Evolutionary conservation across 2,888 invertebrate species (phyloP).

Genomic region (Oligia fasciuncula): DNA sequence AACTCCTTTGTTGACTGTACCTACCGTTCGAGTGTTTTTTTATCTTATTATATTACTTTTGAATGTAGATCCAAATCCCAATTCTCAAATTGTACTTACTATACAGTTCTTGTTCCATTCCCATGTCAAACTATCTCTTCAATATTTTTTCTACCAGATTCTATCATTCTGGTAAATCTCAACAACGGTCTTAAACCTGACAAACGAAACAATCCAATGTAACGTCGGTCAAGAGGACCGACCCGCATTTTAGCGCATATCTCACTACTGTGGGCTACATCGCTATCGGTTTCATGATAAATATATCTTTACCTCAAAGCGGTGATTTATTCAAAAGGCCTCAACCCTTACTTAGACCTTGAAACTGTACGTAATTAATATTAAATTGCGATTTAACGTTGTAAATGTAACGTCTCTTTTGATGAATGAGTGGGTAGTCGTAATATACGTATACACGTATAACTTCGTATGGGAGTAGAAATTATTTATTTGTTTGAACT

Average conservation of each 20-base stretch:
- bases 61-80: too few relatives aligned
- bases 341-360: constrained; percentile 60
- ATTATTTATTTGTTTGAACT: neutral
- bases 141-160: neutral
- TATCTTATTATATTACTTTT: too few relatives aligned
- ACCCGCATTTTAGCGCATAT: constrained; percentile 61
- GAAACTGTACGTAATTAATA: constrained; percentile 74
- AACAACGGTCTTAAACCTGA: constrained; percentile 23
- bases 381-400: constrained; percentile 72
- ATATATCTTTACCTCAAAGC: constrained; percentile 57
- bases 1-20: too few relatives aligned
- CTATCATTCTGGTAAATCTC: constrained; percentile 3
- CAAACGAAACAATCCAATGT: constrained; percentile 39
- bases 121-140: neutral
- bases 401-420: constrained; percentile 57
- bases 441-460: neutral
- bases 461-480: neutral
- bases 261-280: constrained; percentile 43
- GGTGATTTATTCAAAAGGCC: constrained; percentile 78
- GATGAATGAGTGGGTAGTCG: neutral
- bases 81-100: too few relatives aligned
- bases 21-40: too few relatives aligned
- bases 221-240: constrained; percentile 41
- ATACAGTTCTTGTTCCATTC: too few relatives aligned
- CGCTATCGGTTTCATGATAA: constrained; percentile 54